Evolutionary conservation across 2,888 invertebrate genomes (phyloP).

Genomic region (Pyrrhia umbra): DNA sequence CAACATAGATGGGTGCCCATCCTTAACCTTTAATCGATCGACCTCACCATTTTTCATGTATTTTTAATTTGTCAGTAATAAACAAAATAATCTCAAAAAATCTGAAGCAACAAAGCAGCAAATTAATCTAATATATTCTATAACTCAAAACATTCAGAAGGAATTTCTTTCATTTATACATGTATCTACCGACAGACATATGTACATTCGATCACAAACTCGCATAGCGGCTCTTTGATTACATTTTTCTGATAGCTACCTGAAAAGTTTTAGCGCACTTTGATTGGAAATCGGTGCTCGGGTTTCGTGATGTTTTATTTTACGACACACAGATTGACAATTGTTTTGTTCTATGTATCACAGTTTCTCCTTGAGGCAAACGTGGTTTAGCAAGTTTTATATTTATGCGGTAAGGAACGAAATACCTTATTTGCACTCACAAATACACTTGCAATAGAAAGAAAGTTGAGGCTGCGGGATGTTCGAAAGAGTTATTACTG

Average conservation of each 20-base stretch:
- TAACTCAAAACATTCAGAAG: not conserved
- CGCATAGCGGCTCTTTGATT: slow-evolving; percentile 60
- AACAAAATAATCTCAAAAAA: not conserved
- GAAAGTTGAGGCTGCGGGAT: too few relatives aligned
- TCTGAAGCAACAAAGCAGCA: too few relatives aligned
- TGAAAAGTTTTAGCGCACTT: slow-evolving; percentile 63
- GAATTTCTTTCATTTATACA: slow-evolving; percentile 1
- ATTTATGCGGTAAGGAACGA: too few relatives aligned
- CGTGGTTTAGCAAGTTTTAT: too few relatives aligned
- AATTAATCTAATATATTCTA: not conserved
- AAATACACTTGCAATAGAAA: too few relatives aligned
- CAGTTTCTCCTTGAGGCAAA: not conserved
- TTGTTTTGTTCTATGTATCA: slow-evolving; percentile 40
- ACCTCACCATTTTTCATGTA: too few relatives aligned
- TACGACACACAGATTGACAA: slow-evolving; percentile 63
- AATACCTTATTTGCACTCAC: too few relatives aligned
- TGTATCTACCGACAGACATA: not conserved
- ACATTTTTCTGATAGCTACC: slow-evolving; percentile 65
- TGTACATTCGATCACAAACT: slow-evolving; percentile 18
- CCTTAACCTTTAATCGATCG: too few relatives aligned
- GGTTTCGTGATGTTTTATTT: slow-evolving; percentile 66
- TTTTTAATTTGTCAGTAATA: too few relatives aligned
- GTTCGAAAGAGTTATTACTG: too few relatives aligned
- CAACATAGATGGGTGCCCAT: too few relatives aligned
- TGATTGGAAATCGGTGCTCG: slow-evolving; percentile 74